Percentiles rank a stretch among this genome's conserved stretches.
Evolutionary conservation across 2,888 invertebrate genomes (phyloP).

Genomic region (Ichneumoninae sp.): DNA sequence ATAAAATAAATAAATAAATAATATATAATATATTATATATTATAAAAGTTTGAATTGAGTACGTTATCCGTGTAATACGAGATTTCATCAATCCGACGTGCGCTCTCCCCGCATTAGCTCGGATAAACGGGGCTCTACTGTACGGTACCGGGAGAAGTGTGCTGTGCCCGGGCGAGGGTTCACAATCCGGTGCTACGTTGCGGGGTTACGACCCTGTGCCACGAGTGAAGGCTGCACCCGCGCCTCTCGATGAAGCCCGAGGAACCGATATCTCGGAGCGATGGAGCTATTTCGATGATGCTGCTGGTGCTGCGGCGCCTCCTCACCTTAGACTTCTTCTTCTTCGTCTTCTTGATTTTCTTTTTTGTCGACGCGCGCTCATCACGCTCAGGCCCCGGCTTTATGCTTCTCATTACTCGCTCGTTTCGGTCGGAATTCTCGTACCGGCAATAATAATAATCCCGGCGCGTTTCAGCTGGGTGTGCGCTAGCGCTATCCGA

Average conservation of each 20-base stretch:
- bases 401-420: slow-evolving; percentile 66
- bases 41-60: too few relatives aligned
- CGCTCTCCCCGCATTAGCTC: too few relatives aligned
- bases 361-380: slow-evolving; percentile 55
- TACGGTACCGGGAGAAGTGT: neutral
- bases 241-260: slow-evolving; percentile 53
- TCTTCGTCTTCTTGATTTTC: neutral
- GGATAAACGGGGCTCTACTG: too few relatives aligned
- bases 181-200: slow-evolving; percentile 74
- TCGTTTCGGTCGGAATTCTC: slow-evolving; percentile 63
- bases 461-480: slow-evolving; percentile 39
- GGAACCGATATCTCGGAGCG: slow-evolving; percentile 48
- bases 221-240: slow-evolving; percentile 63
- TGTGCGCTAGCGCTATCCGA: slow-evolving; percentile 25
- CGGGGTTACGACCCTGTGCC: slow-evolving; percentile 75
- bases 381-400: slow-evolving; percentile 48
- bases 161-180: slow-evolving; percentile 57
- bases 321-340: slow-evolving; percentile 32
- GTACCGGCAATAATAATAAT: slow-evolving; percentile 61
- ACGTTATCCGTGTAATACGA: too few relatives aligned
- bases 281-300: slow-evolving; percentile 78
- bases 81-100: too few relatives aligned
- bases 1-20: too few relatives aligned
- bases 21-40: too few relatives aligned
- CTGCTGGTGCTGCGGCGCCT: slow-evolving; percentile 50